Evolutionary conservation across 2,888 invertebrate genomes (phyloP), one percentile per base, ranked within the genome.

Genomic region (Nephrotoma guestfalica): DNA sequence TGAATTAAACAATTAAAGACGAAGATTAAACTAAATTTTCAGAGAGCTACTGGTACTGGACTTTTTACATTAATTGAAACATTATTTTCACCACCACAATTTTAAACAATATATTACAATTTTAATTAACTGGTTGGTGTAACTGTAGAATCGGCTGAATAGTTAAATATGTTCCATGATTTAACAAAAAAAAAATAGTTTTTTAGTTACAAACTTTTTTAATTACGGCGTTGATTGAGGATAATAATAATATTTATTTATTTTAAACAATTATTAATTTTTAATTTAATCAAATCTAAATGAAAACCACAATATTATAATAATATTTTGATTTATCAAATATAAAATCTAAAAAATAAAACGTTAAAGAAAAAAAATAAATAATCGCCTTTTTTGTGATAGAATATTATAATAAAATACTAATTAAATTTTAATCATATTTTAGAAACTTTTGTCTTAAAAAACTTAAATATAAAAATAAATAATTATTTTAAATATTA

Each of bases 1-100:
- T 57, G 47, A 57, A 51, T 51, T 4, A 51, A 57, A 57, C 51
- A 57, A 57, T 87, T 84, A 87, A 87, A 88, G 88, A 88, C 88
- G 86, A 87, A 83, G 30, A 86, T 43, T 30, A 86, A 86, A 43
- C 57, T 57, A 47, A 43, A 83, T 87, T 88, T 88, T 87, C 88
- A 88, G 88, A 88, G 88, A 88, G 85, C 88, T 87, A 87, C 87
- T 87, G 87, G 89, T 88, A 89, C 89, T 88, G 89, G 89, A 88
- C 88, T 89, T 86, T 89, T 89, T 88, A 88, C 89, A 87, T 88
- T 89, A 86, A 89, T 89, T 86, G 89, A 89, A 88, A 89, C 89
- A 88, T 88, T 89, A 86, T 88, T 89, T 87, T 88, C 89, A 85
- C 89, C 89, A 86, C 87, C 88, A 86, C 88, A 89, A 88, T 86